Evolutionary conservation across 2,888 invertebrate species (phyloP).

Genomic region (Eretmocerus hayati): DNA sequence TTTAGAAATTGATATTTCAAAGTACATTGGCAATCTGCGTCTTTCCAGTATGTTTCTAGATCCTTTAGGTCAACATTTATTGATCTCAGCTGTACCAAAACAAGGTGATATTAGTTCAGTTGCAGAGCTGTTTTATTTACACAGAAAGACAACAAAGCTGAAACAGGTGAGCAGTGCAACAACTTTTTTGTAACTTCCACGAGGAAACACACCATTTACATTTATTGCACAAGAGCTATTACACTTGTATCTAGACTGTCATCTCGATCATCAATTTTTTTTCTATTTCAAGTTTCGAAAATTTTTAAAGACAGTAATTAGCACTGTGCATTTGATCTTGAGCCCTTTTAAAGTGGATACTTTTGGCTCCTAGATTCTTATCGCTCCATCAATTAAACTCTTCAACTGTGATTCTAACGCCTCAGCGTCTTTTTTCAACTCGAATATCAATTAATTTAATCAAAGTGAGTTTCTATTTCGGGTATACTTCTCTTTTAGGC

Average conservation of each 20-base stretch:
- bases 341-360: too few relatives aligned
- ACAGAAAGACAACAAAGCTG: slow-evolving; percentile 67
- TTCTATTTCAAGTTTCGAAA: too few relatives aligned
- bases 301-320: not conserved
- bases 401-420: not conserved
- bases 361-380: too few relatives aligned
- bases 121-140: slow-evolving; percentile 75
- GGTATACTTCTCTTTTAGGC: slow-evolving; percentile 40
- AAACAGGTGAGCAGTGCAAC: slow-evolving; percentile 58
- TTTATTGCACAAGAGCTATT: too few relatives aligned
- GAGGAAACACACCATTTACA: not conserved
- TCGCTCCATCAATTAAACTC: not conserved
- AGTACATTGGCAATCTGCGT: slow-evolving; percentile 56
- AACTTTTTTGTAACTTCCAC: not conserved
- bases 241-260: too few relatives aligned
- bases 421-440: not conserved
- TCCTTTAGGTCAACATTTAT: slow-evolving; percentile 77
- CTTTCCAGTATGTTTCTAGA: slow-evolving; percentile 71
- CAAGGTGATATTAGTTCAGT: slow-evolving; percentile 50
- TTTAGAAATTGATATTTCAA: slow-evolving; percentile 67
- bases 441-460: not conserved
- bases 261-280: not conserved
- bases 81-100: slow-evolving; percentile 66
- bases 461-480: too few relatives aligned
- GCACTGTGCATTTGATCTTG: too few relatives aligned